Evolutionary conservation across 1,140 invertebrate species (phyloP).

Genomic region (Coptotermes formosanus): DNA sequence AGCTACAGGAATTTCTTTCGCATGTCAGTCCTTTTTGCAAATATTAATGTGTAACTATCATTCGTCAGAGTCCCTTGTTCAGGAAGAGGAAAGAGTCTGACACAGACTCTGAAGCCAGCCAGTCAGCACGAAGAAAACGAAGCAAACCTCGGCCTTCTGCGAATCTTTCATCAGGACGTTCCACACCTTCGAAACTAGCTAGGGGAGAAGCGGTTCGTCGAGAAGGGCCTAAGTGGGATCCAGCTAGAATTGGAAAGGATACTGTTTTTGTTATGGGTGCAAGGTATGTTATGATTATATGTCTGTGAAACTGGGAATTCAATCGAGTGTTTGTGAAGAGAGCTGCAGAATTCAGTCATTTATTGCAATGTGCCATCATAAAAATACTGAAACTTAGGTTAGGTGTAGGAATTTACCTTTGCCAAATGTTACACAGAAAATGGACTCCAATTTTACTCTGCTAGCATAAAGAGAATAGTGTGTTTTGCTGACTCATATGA

Average conservation of each 20-base stretch:
- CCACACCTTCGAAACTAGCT: constrained; percentile 38
- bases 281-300: constrained; percentile 48
- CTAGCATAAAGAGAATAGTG: too few relatives aligned
- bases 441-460: too few relatives aligned
- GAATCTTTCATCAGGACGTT: constrained; percentile 13
- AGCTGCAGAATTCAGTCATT: too few relatives aligned
- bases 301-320: not conserved
- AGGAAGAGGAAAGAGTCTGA: constrained; percentile 63
- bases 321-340: too few relatives aligned
- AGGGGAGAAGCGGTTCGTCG: constrained; percentile 44
- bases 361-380: not conserved
- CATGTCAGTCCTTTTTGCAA: not conserved
- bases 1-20: too few relatives aligned
- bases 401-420: too few relatives aligned
- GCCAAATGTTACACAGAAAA: too few relatives aligned
- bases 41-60: not conserved
- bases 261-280: constrained; percentile 79
- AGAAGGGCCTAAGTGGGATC: constrained; percentile 66
- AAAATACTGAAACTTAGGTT: not conserved
- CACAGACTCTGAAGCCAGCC: constrained; percentile 55
- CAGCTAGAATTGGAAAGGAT: constrained; percentile 63
- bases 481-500: too few relatives aligned
- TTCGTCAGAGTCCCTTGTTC: constrained; percentile 53
- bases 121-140: constrained; percentile 48
- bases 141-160: constrained; percentile 37